Evolutionary conservation across 2,113 vertebrate genomes (phyloP).

Genomic region (Tonatia bakeri): DNA sequence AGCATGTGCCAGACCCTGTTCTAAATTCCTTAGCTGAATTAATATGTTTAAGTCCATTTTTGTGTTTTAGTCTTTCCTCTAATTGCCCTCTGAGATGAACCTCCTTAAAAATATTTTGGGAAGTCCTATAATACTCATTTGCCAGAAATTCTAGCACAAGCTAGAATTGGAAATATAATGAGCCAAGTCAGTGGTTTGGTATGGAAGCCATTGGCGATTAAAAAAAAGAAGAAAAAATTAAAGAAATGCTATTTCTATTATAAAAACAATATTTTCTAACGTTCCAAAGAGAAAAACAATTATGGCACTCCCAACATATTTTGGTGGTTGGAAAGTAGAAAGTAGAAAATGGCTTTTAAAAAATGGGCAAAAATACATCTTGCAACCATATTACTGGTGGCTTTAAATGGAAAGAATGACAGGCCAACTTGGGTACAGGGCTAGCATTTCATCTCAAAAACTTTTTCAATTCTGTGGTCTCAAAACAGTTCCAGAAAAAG

Average conservation of each 20-base stretch:
- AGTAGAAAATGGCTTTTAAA: constrained; percentile 61
- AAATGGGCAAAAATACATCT: constrained; percentile 65
- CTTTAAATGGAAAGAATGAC: constrained; percentile 67
- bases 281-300: constrained; percentile 66
- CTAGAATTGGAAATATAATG: constrained; percentile 52
- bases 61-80: constrained; percentile 3
- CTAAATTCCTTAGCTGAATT: neutral
- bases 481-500: constrained; percentile 66
- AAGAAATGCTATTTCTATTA: constrained; percentile 68
- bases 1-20: neutral
- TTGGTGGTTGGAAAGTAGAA: constrained; percentile 71
- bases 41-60: neutral
- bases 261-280: constrained; percentile 68
- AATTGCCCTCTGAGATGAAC: constrained; percentile 45
- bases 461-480: constrained; percentile 65
- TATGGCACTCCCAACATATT: constrained; percentile 71
- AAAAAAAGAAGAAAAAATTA: constrained; percentile 62
- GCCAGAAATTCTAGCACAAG: constrained; percentile 60
- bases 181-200: constrained; percentile 70
- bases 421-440: constrained; percentile 31
- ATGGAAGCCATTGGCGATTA: constrained; percentile 55
- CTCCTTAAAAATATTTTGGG: constrained; percentile 48
- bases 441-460: constrained; percentile 61
- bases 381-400: constrained; percentile 59
- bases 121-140: neutral